A percentile compares a stretch with the other conserved stretches of the same genome.
Conservation (phyloP, 2,113 vertebrate genomes). For the Lagopus leucura region DNA sequence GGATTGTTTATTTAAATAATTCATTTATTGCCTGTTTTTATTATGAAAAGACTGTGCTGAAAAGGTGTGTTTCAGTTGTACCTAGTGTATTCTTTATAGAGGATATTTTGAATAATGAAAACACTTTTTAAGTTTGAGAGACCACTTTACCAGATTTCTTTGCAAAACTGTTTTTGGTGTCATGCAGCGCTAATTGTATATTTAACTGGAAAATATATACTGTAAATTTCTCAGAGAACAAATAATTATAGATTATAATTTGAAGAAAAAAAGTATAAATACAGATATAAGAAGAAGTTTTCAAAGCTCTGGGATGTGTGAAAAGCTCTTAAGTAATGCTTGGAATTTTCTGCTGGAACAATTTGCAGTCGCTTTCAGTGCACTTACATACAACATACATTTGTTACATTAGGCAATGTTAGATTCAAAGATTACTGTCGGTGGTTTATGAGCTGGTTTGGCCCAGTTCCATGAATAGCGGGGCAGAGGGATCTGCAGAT, state of each 20-base stretch:
- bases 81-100: background rate
- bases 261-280: background rate
- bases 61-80: background rate
- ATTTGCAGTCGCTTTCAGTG: background rate
- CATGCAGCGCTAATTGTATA: background rate
- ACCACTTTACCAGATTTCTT: background rate
- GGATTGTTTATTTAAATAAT: background rate
- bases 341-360: background rate
- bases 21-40: background rate
- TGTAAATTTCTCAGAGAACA: background rate
- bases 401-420: background rate
- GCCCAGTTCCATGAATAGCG: too few species aligned
- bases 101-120: background rate
- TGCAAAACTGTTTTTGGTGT: background rate
- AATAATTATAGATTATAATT: background rate
- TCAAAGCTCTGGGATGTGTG: background rate
- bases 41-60: background rate
- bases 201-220: background rate
- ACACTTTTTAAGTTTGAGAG: background rate
- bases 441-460: too few species aligned
- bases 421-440: background rate
- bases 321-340: conserved; percentile 11
- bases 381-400: too few species aligned
- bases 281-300: background rate
- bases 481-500: too few species aligned